A percentile compares a stretch with the other conserved stretches of the same genome.
Evolutionary conservation across 2,797 vertebrate genomes (phyloP).

Genomic region (Fratercula arctica): DNA sequence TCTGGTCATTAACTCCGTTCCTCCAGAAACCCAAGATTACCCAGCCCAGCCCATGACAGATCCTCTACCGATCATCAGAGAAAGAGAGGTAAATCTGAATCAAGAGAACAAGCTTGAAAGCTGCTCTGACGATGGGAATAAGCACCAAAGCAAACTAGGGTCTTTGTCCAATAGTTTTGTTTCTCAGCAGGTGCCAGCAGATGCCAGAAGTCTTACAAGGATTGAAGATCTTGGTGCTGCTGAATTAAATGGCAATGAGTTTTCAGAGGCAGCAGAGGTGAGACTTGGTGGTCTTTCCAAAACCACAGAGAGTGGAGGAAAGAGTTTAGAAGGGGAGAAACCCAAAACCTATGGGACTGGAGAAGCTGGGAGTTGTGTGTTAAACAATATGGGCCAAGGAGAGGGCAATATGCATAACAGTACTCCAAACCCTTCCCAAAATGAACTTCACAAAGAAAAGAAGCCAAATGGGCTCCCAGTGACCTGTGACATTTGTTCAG

Average conservation of each 20-base stretch:
- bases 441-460: conserved; percentile 64
- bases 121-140: background rate
- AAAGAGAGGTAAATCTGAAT: background rate
- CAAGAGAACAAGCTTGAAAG: background rate
- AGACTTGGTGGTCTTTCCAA: background rate
- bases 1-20: background rate
- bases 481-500: conserved; percentile 89
- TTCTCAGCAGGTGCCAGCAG: background rate
- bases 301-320: background rate
- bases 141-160: background rate
- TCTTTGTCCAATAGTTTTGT: background rate
- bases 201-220: background rate
- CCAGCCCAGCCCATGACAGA: conserved; percentile 32
- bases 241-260: background rate
- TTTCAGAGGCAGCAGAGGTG: background rate
- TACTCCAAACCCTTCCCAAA: conserved; percentile 41
- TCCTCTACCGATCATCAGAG: conserved; percentile 50
- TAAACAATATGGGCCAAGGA: background rate
- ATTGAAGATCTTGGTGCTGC: background rate
- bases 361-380: background rate
- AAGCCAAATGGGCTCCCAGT: background rate
- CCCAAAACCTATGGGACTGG: background rate
- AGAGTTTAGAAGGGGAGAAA: background rate
- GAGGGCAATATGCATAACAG: background rate
- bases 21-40: conserved; percentile 55